Conservation (phyloP, 2,113 vertebrate species). For the Lipotes vexillifer region DNA sequence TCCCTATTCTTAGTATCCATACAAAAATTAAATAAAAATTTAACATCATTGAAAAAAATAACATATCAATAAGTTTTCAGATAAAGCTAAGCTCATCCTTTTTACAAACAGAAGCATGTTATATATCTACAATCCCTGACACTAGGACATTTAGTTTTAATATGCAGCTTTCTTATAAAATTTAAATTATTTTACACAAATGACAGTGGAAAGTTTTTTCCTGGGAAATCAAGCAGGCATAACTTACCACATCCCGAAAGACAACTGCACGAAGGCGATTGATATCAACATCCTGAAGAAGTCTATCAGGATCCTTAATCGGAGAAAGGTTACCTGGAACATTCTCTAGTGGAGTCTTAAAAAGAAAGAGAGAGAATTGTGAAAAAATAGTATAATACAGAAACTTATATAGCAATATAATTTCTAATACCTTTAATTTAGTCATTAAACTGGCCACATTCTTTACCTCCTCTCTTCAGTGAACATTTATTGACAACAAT, state of each 20-base stretch:
- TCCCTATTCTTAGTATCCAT: background rate
- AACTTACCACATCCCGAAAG: slow-evolving; percentile 96
- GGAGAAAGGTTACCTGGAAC: slow-evolving; percentile 91
- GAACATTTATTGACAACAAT: background rate
- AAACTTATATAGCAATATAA: background rate
- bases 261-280: slow-evolving; percentile 96
- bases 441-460: background rate
- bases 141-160: background rate
- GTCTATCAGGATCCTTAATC: slow-evolving; percentile 94
- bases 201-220: background rate
- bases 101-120: background rate
- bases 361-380: slow-evolving; percentile 52
- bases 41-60: background rate
- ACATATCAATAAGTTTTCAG: background rate
- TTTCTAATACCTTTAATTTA: background rate
- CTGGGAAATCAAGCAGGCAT: background rate
- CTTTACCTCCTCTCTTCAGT: background rate
- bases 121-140: background rate
- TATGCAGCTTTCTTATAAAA: background rate
- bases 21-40: background rate
- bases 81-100: background rate
- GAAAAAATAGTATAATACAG: background rate
- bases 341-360: slow-evolving; percentile 88
- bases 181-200: background rate
- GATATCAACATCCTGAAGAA: slow-evolving; percentile 97